A percentile compares a stretch with the other conserved stretches of the same genome.
phyloP scores from a whole-genome alignment of 1,140 invertebrate species.

The Caenorhabditis remanei region DNA sequence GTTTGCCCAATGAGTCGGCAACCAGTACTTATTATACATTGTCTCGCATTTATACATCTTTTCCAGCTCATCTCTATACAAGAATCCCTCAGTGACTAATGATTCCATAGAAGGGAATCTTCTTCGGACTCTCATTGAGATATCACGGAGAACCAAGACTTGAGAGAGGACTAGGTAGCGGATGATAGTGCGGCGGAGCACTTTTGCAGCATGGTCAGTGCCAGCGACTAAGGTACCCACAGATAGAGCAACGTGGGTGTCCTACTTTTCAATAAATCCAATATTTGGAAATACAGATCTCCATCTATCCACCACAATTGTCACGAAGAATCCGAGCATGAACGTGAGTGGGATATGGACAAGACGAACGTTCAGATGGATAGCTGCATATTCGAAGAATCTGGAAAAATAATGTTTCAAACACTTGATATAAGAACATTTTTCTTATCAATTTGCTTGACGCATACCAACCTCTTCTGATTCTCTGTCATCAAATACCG shows the following conservation, averaged over 20 bases:
- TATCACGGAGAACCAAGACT: slow-evolving; percentile 71
- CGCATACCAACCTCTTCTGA: slow-evolving; percentile 61
- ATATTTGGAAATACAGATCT: slow-evolving; percentile 69
- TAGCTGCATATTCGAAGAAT: slow-evolving; percentile 32
- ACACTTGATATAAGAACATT: too few relatives aligned
- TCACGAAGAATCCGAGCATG: slow-evolving; percentile 72
- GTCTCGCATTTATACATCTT: slow-evolving; percentile 68
- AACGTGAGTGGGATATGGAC: slow-evolving; percentile 53
- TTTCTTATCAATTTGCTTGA: not conserved
- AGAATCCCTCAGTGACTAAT: slow-evolving; percentile 65
- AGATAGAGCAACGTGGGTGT: slow-evolving; percentile 51
- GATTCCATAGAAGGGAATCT: slow-evolving; percentile 75
- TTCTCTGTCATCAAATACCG: slow-evolving; percentile 65
- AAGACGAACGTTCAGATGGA: slow-evolving; percentile 25
- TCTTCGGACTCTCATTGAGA: slow-evolving; percentile 74
- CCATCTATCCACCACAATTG: slow-evolving; percentile 70
- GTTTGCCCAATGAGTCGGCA: slow-evolving; percentile 73
- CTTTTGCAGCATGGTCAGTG: slow-evolving; percentile 56
- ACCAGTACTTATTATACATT: slow-evolving; percentile 72
- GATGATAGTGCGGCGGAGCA: slow-evolving; percentile 62
- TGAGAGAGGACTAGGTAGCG: slow-evolving; percentile 63
- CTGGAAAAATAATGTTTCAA: not conserved
- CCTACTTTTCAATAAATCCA: slow-evolving; percentile 70
- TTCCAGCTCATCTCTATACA: slow-evolving; percentile 69
- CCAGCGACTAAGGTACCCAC: slow-evolving; percentile 52